Base-by-base conservation (phyloP, 2,797 vertebrate species). In the Gymnodraco acuticeps region DNA sequence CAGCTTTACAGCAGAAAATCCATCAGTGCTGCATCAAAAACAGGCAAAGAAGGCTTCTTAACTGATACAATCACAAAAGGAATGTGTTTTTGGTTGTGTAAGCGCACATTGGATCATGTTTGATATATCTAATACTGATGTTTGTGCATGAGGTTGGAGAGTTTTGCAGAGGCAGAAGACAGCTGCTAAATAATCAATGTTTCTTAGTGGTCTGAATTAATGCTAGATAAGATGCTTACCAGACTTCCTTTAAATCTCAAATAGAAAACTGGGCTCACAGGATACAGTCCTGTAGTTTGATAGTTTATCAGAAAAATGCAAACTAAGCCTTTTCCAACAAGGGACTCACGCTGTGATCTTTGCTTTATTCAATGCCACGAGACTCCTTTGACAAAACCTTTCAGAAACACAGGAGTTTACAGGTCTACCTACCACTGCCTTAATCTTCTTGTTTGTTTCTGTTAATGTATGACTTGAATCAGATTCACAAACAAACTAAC, bases 1-100 rank as follows among this genome's bases (percentile, higher is more conserved):
- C 41, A n/a, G 10, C 14, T 75, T 45, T 59, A 65, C 4, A 12
- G 56, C 17, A n/a, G 43, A n/a, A 10, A 72, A 83, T 83, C 47
- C 46, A 69, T 72, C 27, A 27, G 31, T 19, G 1, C 13, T 0
- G 20, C 64, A 23, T 71, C 38, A 15, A 27, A 47, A 4, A 62
- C 10, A 19, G 33, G 56, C 64, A 15, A 15, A 66, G 46, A 27
- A 10, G 14, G 5, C 16, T 31, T 42, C 23, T 11, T 17, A 16
- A 27, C 58, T 31, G 58, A 14, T 14, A 7, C 5, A 13, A 45
- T 14, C 27, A 15, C 50, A 53, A 61, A 2, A 8, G 46, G 8
- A 33, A 46, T 4, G 15, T 10, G 54, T 60, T 56, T 52, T 60
- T 3, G 6, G 33, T 38, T 31, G 19, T 43, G 50, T n/a, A 17